Conservation (phyloP, 2,888 invertebrate genomes). For the Diplolepis rosae region DNA sequence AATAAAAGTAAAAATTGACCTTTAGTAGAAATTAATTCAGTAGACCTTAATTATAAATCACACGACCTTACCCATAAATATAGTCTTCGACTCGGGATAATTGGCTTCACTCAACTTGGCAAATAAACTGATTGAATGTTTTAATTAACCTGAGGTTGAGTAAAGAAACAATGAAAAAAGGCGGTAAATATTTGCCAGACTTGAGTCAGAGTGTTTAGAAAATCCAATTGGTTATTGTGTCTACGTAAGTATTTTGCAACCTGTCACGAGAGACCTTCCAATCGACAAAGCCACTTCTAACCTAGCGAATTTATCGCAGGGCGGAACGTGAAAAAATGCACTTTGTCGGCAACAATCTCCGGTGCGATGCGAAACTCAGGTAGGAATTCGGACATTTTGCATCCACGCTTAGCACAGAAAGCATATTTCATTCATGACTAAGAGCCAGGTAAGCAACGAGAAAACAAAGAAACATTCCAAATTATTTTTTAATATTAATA, state of each 20-base stretch:
- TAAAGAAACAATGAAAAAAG: not conserved
- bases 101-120: not conserved
- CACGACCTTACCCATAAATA: not conserved
- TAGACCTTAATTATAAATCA: not conserved
- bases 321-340: constrained; percentile 56
- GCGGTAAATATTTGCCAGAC: not conserved
- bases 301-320: constrained; percentile 51
- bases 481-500: not conserved
- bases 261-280: constrained; percentile 18
- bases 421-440: constrained; percentile 31
- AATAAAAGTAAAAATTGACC: not conserved
- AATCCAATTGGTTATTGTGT: constrained; percentile 17
- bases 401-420: not conserved
- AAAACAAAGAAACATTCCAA: constrained; percentile 17
- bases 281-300: constrained; percentile 24
- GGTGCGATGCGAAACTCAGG: constrained; percentile 22
- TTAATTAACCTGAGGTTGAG: not conserved
- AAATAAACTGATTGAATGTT: not conserved
- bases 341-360: constrained; percentile 51
- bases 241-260: not conserved
- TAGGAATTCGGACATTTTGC: constrained; percentile 1
- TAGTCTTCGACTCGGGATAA: not conserved
- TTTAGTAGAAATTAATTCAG: not conserved
- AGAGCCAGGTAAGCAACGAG: not conserved
- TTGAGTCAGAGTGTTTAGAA: constrained; percentile 5